Conservation (phyloP, 2,888 invertebrate species). For the Orchestes rusci region DNA sequence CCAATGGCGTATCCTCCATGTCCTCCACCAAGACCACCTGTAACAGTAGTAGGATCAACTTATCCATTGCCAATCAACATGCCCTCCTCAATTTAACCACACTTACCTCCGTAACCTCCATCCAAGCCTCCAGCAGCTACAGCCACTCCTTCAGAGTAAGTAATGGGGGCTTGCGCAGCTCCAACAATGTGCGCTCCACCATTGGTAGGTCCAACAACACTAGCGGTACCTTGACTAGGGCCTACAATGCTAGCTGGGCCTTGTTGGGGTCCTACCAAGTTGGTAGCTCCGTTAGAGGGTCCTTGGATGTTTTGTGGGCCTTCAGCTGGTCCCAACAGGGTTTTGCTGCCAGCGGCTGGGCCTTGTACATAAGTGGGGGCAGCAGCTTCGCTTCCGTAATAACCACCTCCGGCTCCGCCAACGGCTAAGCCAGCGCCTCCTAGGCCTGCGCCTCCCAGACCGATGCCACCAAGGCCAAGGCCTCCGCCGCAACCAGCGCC, state of each 20-base stretch:
- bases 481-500: constrained; percentile 20
- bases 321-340: constrained; percentile 21
- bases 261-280: constrained; percentile 26
- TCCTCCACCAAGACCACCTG: constrained; percentile 14
- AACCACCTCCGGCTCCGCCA: constrained; percentile 23
- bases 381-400: constrained; percentile 23
- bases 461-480: constrained; percentile 13
- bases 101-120: constrained; percentile 16
- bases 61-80: too few relatives aligned
- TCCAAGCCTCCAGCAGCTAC: constrained; percentile 24
- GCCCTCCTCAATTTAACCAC: too few relatives aligned
- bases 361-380: constrained; percentile 24
- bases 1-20: constrained; percentile 11
- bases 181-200: constrained; percentile 23
- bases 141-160: constrained; percentile 23
- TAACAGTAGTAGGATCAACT: constrained; percentile 5
- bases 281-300: constrained; percentile 24
- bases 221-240: constrained; percentile 26
- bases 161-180: constrained; percentile 24
- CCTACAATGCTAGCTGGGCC: constrained; percentile 24
- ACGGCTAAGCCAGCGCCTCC: constrained; percentile 14
- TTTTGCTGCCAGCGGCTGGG: constrained; percentile 21
- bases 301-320: constrained; percentile 25
- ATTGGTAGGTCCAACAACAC: constrained; percentile 25
- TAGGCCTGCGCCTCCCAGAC: constrained; percentile 8